These are phyloP conservation scores for Eospalax fontanierii DNA, from an alignment of 2,797 vertebrate genomes.

Conservation along the genomic window DNA sequence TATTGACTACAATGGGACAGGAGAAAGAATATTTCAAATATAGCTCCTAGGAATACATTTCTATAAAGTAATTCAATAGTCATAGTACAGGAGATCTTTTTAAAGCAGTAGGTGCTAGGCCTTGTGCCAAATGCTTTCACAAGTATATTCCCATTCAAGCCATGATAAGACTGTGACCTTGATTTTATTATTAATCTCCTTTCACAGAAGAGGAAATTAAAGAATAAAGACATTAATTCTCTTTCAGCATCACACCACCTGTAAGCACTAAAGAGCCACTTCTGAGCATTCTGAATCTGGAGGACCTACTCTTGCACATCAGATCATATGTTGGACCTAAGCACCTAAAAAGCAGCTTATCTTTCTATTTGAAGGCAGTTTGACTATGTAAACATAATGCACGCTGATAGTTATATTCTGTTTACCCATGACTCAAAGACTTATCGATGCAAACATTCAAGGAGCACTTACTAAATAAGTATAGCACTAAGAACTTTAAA, in stretches of 20 bases:
- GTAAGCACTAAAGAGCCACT: background rate
- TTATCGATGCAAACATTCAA: background rate
- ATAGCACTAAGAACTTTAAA: background rate
- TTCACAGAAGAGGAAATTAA: constrained; percentile 13
- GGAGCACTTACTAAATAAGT: background rate
- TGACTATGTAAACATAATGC: background rate
- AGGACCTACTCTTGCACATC: background rate
- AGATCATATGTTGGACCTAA: background rate
- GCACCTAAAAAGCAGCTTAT: background rate
- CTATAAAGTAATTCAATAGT: constrained; percentile 44
- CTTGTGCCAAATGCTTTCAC: background rate
- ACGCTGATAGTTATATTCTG: background rate
- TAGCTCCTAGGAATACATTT: constrained; percentile 10
- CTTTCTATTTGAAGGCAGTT: background rate
- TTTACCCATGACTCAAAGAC: background rate
- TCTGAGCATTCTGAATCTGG: background rate
- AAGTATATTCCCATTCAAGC: constrained; percentile 5
- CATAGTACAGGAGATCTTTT: background rate
- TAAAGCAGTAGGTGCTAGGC: background rate
- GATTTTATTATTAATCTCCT: background rate
- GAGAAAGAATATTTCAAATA: background rate
- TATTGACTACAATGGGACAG: background rate
- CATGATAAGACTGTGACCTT: constrained; percentile 6
- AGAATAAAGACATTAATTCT: background rate
- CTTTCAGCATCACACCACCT: background rate